Base-by-base conservation (phyloP, 2,888 invertebrate species). In the Acronicta aceris region DNA sequence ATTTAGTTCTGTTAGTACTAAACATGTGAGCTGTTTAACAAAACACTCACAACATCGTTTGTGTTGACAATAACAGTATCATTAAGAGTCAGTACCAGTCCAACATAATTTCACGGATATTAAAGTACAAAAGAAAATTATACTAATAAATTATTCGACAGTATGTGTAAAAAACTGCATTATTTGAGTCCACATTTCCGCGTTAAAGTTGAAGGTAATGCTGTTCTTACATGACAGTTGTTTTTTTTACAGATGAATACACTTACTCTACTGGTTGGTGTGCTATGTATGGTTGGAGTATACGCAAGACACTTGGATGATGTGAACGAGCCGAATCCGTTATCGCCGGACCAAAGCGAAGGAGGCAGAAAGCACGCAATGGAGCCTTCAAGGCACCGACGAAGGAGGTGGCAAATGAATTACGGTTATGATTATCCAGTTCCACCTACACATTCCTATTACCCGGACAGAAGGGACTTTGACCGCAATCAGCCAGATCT, bases 201-300 rank as follows among this genome's bases (percentile, higher is more conserved):
- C 41, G 21, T 74, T 43, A 10, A 49, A 57, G 25, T 66, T 52
- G 59, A 73, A 77, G 62, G 65, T 58, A 51, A 73, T 52, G 16
- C 65, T 50, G 42, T 64, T 66, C 54, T 77, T 76, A 54, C 53
- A 76, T 76, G 56, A 64, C 45, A 65, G 45, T 59, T 58, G 59
- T 47, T 40, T 46, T 59, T 33, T 27, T 79, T 76, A 58, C 88
- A 92, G 92, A 93, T 92, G 92, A 86, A 89, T 59, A 81, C 75
- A 54, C 66, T 86, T 15, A 59, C 75, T 50, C 21, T 87, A 53
- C 58, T 89, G 27, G 61, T 89, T 45, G 83, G 82, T 40, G 48
- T 86, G 15, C 62, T 88, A 45, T 88, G 81, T 71, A 40, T 88
- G 21, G 75, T 80, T 30, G 73, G 72, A 6, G 88, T 85, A 25